phyloP scores from a whole-genome alignment of 2,888 invertebrate genomes.

The Hyposoter didymator region DNA sequence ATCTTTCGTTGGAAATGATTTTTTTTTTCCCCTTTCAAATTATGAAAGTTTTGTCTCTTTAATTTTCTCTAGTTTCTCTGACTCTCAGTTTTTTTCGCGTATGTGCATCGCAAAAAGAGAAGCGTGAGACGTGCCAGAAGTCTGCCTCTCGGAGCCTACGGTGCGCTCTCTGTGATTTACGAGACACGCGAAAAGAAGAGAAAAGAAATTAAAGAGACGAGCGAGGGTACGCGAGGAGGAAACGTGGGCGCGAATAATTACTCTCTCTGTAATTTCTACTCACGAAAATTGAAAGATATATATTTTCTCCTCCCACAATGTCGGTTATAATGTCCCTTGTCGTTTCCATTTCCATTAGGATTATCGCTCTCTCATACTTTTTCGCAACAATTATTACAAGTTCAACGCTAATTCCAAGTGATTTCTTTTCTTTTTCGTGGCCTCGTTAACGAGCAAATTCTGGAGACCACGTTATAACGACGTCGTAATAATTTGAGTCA shows the following conservation, averaged over 20 bases:
- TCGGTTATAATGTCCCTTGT: constrained; percentile 7
- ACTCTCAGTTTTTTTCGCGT: background rate
- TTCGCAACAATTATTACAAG: background rate
- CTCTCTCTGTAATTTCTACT: constrained; percentile 33
- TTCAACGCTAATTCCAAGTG: background rate
- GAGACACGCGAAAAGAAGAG: constrained; percentile 28
- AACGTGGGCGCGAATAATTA: constrained; percentile 70
- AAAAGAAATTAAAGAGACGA: background rate
- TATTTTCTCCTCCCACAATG: constrained; percentile 7
- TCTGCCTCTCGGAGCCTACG: constrained; percentile 9
- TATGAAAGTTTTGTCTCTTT: background rate
- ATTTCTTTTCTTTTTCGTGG: background rate
- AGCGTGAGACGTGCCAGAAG: constrained; percentile 50
- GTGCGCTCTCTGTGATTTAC: constrained; percentile 45
- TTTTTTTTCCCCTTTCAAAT: background rate
- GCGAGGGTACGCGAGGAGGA: constrained; percentile 73
- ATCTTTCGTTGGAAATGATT: background rate
- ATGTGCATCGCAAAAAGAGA: constrained; percentile 11
- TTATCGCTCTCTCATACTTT: background rate
- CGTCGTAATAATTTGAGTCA: background rate
- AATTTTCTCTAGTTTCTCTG: background rate
- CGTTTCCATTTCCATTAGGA: constrained; percentile 16
- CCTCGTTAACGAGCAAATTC: constrained; percentile 3
- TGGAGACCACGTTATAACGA: background rate
- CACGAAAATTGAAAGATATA: constrained; percentile 55